Base-by-base conservation (phyloP, 2,888 invertebrate species). In the Nudaria mundana region DNA sequence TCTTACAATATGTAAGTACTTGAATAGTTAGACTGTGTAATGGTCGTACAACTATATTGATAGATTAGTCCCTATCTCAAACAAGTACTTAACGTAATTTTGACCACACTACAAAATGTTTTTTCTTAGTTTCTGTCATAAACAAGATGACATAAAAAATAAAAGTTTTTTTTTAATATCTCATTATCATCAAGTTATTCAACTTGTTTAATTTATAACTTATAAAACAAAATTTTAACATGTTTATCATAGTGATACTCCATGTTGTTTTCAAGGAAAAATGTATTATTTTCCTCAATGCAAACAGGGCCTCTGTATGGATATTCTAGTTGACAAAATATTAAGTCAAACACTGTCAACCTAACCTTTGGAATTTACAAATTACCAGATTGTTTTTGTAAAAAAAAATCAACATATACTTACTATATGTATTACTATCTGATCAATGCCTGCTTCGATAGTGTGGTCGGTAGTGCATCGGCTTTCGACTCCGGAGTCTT, bases 291-390 rank as follows among this genome's bases (percentile, higher is more conserved):
- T 23, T 41, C 36, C 33, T 41, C 29, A 18, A 10, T 24, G n/a
- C n/a, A n/a, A n/a, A n/a, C n/a, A n/a, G n/a, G n/a, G n/a, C n/a
- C n/a, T n/a, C n/a, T n/a, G n/a, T n/a, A n/a, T n/a, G n/a, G n/a
- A 14, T 23, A 14, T 14, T 10, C 14, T 23, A 23, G 14, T 22
- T 5, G 28, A 23, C 23, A 34, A 48, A 44, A 38, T 33, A 40
- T 34, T 40, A 31, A 26, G 25, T 33, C 20, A 38, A 44, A 31
- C 31, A 25, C 10, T 39, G 39, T n/a, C n/a, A n/a, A n/a, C n/a
- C n/a, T n/a, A n/a, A n/a, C 35, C 36, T 37, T 44, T 32, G 38
- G 18, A 24, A 24, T 40, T 35, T 5, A 7, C 10, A 16, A 34
- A 11, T 26, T 37, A 18, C 11, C 26, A 32, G 22, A 1, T 22